Base-by-base conservation (phyloP, 2,113 vertebrate genomes). In the Scomber scombrus region DNA sequence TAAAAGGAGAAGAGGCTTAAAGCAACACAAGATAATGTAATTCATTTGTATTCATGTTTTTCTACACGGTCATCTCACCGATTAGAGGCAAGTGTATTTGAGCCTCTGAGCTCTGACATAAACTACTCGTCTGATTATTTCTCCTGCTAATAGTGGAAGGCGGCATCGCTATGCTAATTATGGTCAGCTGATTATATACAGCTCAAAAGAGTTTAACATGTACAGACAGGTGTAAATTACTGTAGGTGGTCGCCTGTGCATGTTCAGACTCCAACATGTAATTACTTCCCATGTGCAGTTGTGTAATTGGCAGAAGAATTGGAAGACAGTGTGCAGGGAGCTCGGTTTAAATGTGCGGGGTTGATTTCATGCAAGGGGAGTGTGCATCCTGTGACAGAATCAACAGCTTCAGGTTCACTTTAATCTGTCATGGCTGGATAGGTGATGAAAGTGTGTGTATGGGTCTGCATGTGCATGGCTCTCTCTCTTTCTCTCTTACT, bases 201-300 rank as follows among this genome's bases (percentile, higher is more conserved):
- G 5, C 51, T 64, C 29, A 62, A 21, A 21, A 31, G 19, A 79
- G 67, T 18, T 55, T 9, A 29, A 23, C 3, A 5, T 54, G 43
- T 57, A 54, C 21, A 66, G 8, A 47, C 50, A 74, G 73, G 78
- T 90, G 80, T 84, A 66, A 82, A 82, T 77, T 16, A 75, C 31
- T 61, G 43, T 43, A 61, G 56, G 65, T 56, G 72, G 31, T 16
- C 47, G 49, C 47, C 19, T 60, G 65, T 57, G 18, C 58, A 69
- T 71, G 47, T 65, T 56, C 34, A 29, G 19, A 23, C 31, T 51
- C 21, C 26, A 26, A 26, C 40, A 45, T 31, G 66, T 86, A 83
- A 87, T 88, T 78, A 82, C 69, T 65, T 72, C 47, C 51, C 61
- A 26, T 67, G 67, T 72, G 72, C 56, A 52, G 65, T 63, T 40